Evolutionary conservation across 1,140 invertebrate genomes (phyloP).

Genomic region (Apolygus lucorum): DNA sequence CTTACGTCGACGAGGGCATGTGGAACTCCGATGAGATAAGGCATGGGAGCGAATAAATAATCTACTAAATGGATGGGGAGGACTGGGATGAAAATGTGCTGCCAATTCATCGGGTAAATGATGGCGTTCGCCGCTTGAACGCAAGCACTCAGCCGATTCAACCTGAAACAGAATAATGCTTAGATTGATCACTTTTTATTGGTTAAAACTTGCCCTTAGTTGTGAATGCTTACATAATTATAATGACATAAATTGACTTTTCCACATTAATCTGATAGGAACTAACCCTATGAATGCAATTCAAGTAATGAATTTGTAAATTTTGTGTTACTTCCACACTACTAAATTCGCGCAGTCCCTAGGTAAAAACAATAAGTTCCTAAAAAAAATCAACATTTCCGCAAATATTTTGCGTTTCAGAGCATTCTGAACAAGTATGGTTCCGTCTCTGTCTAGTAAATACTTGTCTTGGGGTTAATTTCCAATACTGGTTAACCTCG

Average conservation of each 20-base stretch:
- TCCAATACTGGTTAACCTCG: no score
- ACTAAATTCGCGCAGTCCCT: no score
- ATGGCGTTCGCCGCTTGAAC: slow-evolving; percentile 88
- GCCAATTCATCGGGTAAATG: slow-evolving; percentile 96
- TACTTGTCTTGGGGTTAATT: no score
- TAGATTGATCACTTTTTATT: neutral
- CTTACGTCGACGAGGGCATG: slow-evolving; percentile 66
- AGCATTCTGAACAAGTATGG: no score
- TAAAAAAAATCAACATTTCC: no score
- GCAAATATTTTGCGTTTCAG: no score
- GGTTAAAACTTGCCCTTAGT: neutral
- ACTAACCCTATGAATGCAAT: no score
- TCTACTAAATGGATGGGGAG: slow-evolving; percentile 78
- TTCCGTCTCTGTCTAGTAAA: no score
- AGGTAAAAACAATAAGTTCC: no score
- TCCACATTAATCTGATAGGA: no score
- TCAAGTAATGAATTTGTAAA: no score
- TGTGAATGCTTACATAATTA: neutral
- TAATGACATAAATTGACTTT: neutral
- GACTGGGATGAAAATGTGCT: slow-evolving; percentile 91
- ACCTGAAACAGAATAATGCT: slow-evolving; percentile 30
- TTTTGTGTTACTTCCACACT: no score
- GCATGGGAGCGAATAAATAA: slow-evolving; percentile 88
- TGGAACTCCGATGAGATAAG: slow-evolving; percentile 89
- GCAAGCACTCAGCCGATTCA: slow-evolving; percentile 81